phyloP scores from a whole-genome alignment of 2,113 vertebrate genomes.

The Heliornis fulica region DNA sequence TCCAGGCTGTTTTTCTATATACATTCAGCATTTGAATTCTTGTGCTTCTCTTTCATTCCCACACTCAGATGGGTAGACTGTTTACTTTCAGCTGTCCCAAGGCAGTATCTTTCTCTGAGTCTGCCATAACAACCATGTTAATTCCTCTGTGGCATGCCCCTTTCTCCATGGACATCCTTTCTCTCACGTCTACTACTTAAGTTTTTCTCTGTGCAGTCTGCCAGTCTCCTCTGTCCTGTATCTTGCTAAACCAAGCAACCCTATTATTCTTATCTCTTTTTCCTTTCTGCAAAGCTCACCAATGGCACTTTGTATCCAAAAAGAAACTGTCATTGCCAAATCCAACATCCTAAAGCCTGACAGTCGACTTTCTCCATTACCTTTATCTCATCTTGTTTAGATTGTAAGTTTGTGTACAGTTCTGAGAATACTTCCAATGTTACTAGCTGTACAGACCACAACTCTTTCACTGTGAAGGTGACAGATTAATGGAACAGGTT shows the following conservation, averaged over 20 bases:
- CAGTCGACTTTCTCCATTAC: not conserved
- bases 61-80: not conserved
- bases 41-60: not conserved
- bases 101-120: not conserved
- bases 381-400: not conserved
- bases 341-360: too few species aligned
- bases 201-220: not conserved
- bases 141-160: not conserved
- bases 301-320: not conserved
- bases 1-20: not conserved
- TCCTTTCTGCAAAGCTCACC: not conserved
- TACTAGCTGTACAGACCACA: not conserved
- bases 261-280: not conserved
- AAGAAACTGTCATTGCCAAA: not conserved
- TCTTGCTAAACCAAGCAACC: not conserved
- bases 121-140: accelerated
- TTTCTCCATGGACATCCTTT: not conserved
- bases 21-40: not conserved
- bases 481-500: too few species aligned
- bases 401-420: not conserved
- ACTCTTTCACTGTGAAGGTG: too few species aligned
- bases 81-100: not conserved
- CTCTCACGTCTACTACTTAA: not conserved
- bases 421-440: not conserved
- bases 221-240: not conserved